Percentiles rank a stretch among this genome's conserved stretches.
phyloP scores from a whole-genome alignment of 2,797 vertebrate genomes.

The Poeciliopsis paucimaculata region DNA sequence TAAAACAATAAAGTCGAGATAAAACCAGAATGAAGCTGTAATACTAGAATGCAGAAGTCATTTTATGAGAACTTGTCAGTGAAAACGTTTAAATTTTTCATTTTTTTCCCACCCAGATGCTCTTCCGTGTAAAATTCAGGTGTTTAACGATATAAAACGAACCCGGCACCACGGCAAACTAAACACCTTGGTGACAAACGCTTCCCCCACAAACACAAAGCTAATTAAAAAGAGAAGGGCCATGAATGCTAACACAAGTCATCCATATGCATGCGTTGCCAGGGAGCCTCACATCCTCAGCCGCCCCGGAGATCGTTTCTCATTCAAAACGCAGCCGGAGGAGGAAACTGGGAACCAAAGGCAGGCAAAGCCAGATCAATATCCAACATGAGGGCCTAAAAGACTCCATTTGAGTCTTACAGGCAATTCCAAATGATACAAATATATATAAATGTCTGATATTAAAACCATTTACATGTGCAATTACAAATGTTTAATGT shows the following conservation, averaged over 20 bases:
- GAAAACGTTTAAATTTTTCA: background rate
- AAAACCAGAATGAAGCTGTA: background rate
- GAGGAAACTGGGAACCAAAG: slow-evolving; percentile 23
- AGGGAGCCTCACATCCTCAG: slow-evolving; percentile 17
- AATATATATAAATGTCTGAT: background rate
- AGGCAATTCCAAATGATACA: background rate
- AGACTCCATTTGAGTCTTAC: background rate
- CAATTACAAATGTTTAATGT: background rate
- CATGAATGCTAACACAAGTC: slow-evolving; percentile 50
- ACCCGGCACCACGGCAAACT: slow-evolving; percentile 24
- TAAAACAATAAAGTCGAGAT: background rate
- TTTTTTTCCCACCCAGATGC: too few species aligned
- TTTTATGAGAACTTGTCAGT: background rate
- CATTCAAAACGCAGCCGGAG: slow-evolving; percentile 23
- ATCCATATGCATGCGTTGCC: slow-evolving; percentile 54
- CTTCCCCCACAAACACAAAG: slow-evolving; percentile 4
- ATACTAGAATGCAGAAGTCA: background rate
- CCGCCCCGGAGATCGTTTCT: slow-evolving; percentile 36
- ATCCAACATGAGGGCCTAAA: background rate
- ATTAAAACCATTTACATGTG: background rate
- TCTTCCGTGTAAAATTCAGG: background rate
- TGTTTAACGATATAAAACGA: slow-evolving; percentile 15
- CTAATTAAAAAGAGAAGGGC: slow-evolving; percentile 53
- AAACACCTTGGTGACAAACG: slow-evolving; percentile 9
- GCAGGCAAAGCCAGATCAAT: slow-evolving; percentile 52